Base-by-base conservation (phyloP, 2,888 invertebrate species). In the Zelleria hepariella region DNA sequence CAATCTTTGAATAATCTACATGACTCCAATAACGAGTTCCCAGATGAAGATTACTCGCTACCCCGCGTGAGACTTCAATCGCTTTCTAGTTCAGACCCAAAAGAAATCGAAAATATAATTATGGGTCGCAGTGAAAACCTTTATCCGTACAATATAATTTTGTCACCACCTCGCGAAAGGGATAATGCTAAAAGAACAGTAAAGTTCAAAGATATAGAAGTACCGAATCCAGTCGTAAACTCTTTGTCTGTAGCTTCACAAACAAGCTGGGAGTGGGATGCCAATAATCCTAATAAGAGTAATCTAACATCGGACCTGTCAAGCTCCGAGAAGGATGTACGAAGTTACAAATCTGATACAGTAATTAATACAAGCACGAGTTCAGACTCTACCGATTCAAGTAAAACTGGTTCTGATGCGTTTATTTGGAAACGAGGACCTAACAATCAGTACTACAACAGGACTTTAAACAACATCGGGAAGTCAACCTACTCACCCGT, bases 111-210 rank as follows among this genome's bases (percentile, higher is more conserved):
- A 67, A 74, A 87, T 62, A 74, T 89, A 62, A 86, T 89, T 62
- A 69, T 89, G 63, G 88, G 89, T 7, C 72, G 81, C 10, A 84
- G 78, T 60, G 64, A 74, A 63, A 73, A 82, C 61, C 62, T 74
- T 1, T 88, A 85, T 71, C 89, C 89, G 0, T 89, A 89, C 60
- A 89, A 87, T 62, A 79, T 89, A 63, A 68, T 78, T 55, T 61
- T 87, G 42, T 89, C 89, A 42, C 88, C 89, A 65, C 68, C 71
- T 63, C 73, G 69, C 75, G 70, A 79, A 69, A 78, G 72, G 64
- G 77, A 76, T 56, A 63, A 67, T 64, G 65, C 67, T 42, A 83
- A 82, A 66, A 74, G 74, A 62, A 65, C 77, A 1, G 85, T 87
- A 24, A 79, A 74, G 63, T 86, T 87, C 66, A 72, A 81, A 64